Percentiles rank a stretch among this genome's conserved stretches.
Evolutionary conservation across 2,888 invertebrate genomes (phyloP).

Genomic region (Leptopilina myrica): DNA sequence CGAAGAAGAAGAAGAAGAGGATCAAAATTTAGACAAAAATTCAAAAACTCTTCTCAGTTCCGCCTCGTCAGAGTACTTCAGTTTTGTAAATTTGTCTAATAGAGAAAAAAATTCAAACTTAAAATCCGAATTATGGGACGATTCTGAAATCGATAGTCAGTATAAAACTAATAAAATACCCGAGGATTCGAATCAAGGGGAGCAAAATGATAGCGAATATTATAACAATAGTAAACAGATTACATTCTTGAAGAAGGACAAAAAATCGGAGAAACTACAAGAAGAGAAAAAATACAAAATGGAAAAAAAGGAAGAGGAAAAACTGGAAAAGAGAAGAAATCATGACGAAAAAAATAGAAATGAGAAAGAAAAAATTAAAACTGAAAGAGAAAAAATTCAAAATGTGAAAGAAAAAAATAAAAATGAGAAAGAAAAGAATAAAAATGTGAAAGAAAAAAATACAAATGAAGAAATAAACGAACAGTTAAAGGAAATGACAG

Average conservation of each 20-base stretch:
- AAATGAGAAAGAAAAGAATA: neutral
- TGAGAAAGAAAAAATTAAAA: neutral
- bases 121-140: neutral
- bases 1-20: neutral
- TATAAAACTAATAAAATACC: neutral
- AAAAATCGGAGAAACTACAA: neutral
- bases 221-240: neutral
- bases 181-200: neutral
- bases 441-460: neutral
- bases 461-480: neutral
- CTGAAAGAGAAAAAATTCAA: neutral
- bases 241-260: neutral
- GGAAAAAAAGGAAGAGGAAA: too few species aligned
- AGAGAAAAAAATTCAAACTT: neutral
- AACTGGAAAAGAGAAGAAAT: too few species aligned
- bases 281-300: neutral
- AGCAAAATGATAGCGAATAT: neutral
- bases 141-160: neutral
- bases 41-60: neutral
- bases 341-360: too few species aligned
- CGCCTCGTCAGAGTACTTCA: constrained; percentile 57
- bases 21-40: constrained; percentile 13
- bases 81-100: constrained; percentile 45
- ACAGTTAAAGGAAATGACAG: neutral
- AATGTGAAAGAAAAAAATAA: neutral